Conservation (phyloP, 2,113 vertebrate genomes). For the Indicator indicator region DNA sequence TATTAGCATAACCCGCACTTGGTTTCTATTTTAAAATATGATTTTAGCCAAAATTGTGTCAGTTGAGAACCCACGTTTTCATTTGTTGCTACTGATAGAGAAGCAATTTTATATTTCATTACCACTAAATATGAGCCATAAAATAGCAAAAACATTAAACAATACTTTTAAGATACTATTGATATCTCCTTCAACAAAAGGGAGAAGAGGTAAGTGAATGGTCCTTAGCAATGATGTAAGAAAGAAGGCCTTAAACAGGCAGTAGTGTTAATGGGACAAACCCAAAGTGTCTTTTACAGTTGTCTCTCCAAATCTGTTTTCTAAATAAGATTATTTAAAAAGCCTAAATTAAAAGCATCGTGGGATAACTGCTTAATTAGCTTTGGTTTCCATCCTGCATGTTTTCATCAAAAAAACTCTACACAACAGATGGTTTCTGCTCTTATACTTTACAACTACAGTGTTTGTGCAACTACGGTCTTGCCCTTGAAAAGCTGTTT, state of each 20-base stretch:
- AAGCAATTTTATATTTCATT: not conserved
- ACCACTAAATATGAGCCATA: not conserved
- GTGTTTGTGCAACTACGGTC: not conserved
- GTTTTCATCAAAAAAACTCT: conserved; percentile 41
- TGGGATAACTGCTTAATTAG: conserved; percentile 20
- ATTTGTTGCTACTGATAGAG: conserved; percentile 23
- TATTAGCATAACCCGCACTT: conserved; percentile 60
- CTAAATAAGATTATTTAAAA: not conserved
- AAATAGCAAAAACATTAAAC: not conserved
- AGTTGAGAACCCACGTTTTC: conserved; percentile 36
- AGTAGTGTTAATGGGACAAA: not conserved
- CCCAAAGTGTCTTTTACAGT: not conserved
- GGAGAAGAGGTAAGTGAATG: not conserved
- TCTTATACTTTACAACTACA: not conserved
- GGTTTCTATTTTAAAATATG: conserved; percentile 60
- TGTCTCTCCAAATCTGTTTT: not conserved
- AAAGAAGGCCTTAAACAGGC: not conserved
- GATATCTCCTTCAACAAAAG: not conserved
- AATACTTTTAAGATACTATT: not conserved
- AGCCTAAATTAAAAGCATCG: not conserved
- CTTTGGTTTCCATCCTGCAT: not conserved
- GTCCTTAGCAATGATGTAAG: not conserved
- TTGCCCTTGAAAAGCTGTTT: conserved; percentile 21
- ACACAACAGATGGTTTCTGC: conserved; percentile 58
- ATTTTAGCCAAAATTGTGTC: conserved; percentile 56